Evolutionary conservation across 1,140 invertebrate species (phyloP).

Genomic region (Bombus superbus): DNA sequence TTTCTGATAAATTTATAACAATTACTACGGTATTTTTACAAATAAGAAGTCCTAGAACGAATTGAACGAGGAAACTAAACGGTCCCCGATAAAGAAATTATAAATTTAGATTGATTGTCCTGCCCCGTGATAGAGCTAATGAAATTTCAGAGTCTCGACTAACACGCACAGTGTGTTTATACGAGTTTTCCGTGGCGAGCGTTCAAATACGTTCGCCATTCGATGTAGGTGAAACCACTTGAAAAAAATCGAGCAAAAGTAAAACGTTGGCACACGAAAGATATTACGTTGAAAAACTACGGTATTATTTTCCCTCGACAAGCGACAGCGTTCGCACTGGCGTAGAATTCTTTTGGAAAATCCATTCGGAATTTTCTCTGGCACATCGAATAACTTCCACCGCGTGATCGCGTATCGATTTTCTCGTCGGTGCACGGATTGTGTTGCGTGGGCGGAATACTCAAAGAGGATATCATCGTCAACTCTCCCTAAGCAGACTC

Average conservation of each 20-base stretch:
- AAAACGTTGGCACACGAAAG: neutral
- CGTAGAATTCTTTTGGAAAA: neutral
- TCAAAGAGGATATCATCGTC: conserved; percentile 55
- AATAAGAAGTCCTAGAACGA: too few species aligned
- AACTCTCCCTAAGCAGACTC: conserved; percentile 18
- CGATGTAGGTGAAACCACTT: neutral
- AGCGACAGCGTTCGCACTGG: neutral
- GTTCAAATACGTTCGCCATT: neutral
- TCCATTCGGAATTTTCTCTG: neutral
- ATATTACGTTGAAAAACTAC: neutral
- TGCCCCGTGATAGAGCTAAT: too few species aligned
- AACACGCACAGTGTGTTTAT: too few species aligned
- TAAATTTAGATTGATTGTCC: too few species aligned
- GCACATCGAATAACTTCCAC: conserved; percentile 12
- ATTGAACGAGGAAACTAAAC: too few species aligned
- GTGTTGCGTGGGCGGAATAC: conserved; percentile 54
- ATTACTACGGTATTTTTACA: too few species aligned
- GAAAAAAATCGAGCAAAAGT: neutral
- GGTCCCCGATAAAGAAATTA: too few species aligned
- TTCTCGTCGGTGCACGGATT: conserved; percentile 44
- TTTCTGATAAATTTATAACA: too few species aligned
- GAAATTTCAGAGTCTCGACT: too few species aligned
- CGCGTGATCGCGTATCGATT: conserved; percentile 47
- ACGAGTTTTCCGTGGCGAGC: too few species aligned
- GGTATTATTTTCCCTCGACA: neutral